Evolutionary conservation across 2,888 invertebrate species (phyloP), one percentile per base, ranked within the genome.

Genomic region (Mellilla xanthometata): DNA sequence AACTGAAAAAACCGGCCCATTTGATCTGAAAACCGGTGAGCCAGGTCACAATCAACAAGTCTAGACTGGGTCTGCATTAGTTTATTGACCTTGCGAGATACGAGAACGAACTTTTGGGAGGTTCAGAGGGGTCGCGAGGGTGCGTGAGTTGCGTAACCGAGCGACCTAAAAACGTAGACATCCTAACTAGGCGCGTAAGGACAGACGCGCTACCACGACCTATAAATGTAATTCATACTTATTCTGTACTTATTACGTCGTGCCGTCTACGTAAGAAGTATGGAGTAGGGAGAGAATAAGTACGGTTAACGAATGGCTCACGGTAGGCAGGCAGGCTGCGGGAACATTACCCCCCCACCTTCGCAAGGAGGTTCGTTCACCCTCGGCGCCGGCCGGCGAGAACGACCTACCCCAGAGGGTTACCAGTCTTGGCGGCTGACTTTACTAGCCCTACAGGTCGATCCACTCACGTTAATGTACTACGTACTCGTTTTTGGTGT

Each of bases 261-360:
- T n/a, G n/a, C n/a, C n/a, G n/a, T n/a, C n/a, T n/a, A n/a, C n/a
- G n/a, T n/a, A n/a, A n/a, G n/a, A n/a, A n/a, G n/a, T n/a, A n/a
- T n/a, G n/a, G n/a, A n/a, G n/a, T n/a, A n/a, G n/a, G n/a, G n/a
- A n/a, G n/a, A n/a, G n/a, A n/a, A n/a, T n/a, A n/a, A n/a, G n/a
- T n/a, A n/a, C n/a, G n/a, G n/a, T n/a, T n/a, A n/a, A n/a, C n/a
- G n/a, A n/a, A n/a, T n/a, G n/a, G n/a, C n/a, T n/a, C n/a, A n/a
- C 15, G 1, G 15, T 19, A 19, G 78, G 81, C 76, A 71, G 80
- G 70, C 65, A 72, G 71, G 72, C 68, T 69, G 63, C 65, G 55
- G 69, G 77, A 74, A 65, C 78, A 72, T 76, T 82, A 76, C 81
- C 80, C 76, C 74, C 61, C 70, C 74, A 75, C 76, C 79, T 79